Conservation (phyloP, 2,113 vertebrate species). For the Mionectes macconnelli region DNA sequence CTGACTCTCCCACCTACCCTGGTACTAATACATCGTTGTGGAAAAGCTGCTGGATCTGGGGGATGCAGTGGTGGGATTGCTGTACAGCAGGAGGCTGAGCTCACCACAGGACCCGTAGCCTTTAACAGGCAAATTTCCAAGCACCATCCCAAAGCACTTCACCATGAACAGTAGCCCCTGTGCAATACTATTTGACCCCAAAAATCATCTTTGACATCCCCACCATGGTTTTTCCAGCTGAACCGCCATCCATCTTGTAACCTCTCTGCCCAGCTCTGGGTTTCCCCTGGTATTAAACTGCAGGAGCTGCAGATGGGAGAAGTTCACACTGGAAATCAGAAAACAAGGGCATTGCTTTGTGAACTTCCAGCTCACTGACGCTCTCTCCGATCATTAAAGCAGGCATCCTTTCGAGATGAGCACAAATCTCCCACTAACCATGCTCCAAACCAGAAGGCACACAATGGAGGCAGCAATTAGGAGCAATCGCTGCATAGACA, state of each 20-base stretch:
- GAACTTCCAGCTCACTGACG: background rate
- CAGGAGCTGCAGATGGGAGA: background rate
- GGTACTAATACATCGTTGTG: no score
- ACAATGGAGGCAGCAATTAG: background rate
- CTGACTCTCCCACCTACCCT: background rate
- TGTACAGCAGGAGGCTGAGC: background rate
- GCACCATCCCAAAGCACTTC: accelerated
- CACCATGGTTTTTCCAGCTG: background rate
- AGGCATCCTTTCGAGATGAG: background rate
- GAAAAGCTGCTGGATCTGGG: background rate
- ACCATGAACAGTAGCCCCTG: background rate
- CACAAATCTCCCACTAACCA: background rate
- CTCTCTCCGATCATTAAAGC: background rate
- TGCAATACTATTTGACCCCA: background rate
- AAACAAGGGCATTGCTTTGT: background rate
- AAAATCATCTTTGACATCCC: background rate
- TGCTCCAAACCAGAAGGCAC: background rate
- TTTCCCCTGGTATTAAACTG: background rate
- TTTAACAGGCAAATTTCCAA: background rate
- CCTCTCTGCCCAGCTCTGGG: background rate
- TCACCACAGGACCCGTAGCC: background rate
- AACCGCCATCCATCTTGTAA: background rate
- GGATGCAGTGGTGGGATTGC: background rate
- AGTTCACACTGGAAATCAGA: background rate
- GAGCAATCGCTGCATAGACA: background rate